Base-by-base conservation (phyloP, 2,113 vertebrate genomes). In the Orycteropus afer region DNA sequence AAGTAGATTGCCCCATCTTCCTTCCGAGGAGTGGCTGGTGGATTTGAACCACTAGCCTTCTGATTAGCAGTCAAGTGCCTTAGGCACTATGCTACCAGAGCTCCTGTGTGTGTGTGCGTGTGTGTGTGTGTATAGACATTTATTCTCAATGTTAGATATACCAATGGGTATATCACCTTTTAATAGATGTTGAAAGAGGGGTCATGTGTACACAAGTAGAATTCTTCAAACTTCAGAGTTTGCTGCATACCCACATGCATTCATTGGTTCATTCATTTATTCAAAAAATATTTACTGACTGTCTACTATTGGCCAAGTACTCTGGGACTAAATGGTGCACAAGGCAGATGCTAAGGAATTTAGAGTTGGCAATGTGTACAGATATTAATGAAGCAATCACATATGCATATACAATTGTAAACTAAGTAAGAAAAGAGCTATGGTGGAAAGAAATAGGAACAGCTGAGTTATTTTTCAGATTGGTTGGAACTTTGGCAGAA, bases 221-320 rank as follows among this genome's bases (percentile, higher is more conserved):
- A 57, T 63, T 71, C 49, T 85, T 94, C 29, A 89, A 53, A 96
- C 4, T 29, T 49, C 80, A 6, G 51, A 45, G 53, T 49, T 86
- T 55, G 69, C 34, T 80, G 7, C 5, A 9, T 47, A n/a, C 57
- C 25, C 37, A 61, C 15, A 61, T 74, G 51, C 7, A 23, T 85
- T 77, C 40, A 61, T 5, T 67, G 57, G 40, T 63, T 89, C 14
- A 42, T 34, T 79, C 42, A 74, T 55, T 88, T 9, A 80, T 49
- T 49, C 3, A 27, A 86, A 82, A n/a, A 57, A 4, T 67, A 81
- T 47, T 83, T 57, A 80, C 20, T 90, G 18, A 57, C 32, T 59
- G 57, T 87, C 7, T 23, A 37, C 32, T 51, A 22, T 67, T 63
- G 82, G 37, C n/a, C 45, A 51, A 91, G 22, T 12, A 55, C n/a